phyloP scores from a whole-genome alignment of 2,113 vertebrate genomes.

The Microcebus tavaratra region DNA sequence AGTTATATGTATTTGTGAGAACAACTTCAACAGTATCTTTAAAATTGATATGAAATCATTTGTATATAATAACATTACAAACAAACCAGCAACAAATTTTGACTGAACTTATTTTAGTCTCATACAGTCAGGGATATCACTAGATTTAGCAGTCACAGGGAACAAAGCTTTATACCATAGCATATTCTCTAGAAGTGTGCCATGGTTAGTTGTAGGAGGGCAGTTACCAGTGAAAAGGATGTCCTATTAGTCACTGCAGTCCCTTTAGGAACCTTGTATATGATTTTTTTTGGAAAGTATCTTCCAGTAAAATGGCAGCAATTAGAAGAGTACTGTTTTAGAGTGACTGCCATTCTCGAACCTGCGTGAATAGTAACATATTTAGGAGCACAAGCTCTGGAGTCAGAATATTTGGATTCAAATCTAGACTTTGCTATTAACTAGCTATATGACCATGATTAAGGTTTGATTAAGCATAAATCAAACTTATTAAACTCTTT shows the following conservation, averaged over 20 bases:
- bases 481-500: not conserved
- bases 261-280: not conserved
- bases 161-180: not conserved
- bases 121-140: not conserved
- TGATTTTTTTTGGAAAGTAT: not conserved
- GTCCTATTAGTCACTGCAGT: not conserved
- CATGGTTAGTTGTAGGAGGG: not conserved
- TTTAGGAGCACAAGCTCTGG: not conserved
- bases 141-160: not conserved
- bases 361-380: not conserved
- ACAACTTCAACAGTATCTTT: slow-evolving; percentile 21
- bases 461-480: not conserved
- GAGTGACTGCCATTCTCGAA: slow-evolving; percentile 28
- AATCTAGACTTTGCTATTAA: slow-evolving; percentile 46
- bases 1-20: slow-evolving; percentile 23
- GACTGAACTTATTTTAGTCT: slow-evolving; percentile 27
- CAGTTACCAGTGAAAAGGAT: slow-evolving; percentile 10
- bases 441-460: not conserved
- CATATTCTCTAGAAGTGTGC: not conserved
- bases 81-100: slow-evolving; percentile 16
- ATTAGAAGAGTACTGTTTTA: not conserved
- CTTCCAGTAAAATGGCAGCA: not conserved
- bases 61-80: slow-evolving; percentile 21
- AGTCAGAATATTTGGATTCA: not conserved
- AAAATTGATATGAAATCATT: not conserved